phyloP scores from a whole-genome alignment of 2,113 vertebrate genomes.

The Rhadina sibilatrix region DNA sequence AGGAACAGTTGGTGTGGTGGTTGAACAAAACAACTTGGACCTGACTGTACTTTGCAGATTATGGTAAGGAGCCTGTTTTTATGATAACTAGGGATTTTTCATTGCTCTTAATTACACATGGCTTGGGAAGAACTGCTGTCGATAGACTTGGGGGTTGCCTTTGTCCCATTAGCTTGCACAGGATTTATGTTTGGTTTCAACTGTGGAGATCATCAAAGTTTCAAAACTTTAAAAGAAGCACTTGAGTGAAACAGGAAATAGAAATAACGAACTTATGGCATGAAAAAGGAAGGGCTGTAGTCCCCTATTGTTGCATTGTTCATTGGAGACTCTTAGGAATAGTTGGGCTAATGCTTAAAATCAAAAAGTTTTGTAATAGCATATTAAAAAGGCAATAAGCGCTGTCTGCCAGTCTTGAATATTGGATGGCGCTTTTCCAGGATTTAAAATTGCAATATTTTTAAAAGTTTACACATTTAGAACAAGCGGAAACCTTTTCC shows the following conservation, averaged over 20 bases:
- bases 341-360: not conserved
- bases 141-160: not conserved
- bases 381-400: constrained; percentile 13
- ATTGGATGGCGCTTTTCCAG: constrained; percentile 31
- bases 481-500: not conserved
- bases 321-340: not conserved
- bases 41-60: constrained; percentile 36
- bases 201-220: not conserved
- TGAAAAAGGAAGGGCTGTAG: not conserved
- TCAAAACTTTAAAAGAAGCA: constrained; percentile 1
- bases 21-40: constrained; percentile 40
- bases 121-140: not conserved
- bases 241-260: not conserved
- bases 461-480: not conserved
- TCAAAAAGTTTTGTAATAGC: not conserved
- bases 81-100: not conserved
- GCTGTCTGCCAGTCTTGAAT: not conserved
- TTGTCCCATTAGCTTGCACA: not conserved
- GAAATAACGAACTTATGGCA: constrained; percentile 4
- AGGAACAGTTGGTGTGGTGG: constrained; percentile 31
- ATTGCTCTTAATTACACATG: not conserved
- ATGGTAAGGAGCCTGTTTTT: constrained; percentile 67
- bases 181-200: not conserved
- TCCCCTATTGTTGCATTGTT: not conserved
- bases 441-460: constrained; percentile 11